phyloP scores from a whole-genome alignment of 2,797 vertebrate genomes.

The Cirrhinus mrigala region DNA sequence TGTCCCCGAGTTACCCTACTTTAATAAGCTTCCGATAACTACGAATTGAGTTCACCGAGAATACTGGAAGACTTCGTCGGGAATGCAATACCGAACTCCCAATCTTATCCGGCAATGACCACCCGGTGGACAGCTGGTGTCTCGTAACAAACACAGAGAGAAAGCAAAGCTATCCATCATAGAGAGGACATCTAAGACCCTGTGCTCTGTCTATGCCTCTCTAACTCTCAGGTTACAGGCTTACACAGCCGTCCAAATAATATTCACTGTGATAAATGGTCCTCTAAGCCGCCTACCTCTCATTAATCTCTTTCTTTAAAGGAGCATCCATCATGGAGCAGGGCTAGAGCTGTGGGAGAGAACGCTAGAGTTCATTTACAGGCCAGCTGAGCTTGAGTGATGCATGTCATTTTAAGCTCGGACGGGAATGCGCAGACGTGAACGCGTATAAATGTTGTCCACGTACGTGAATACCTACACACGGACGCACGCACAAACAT shows the following conservation, averaged over 20 bases:
- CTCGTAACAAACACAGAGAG: conserved; percentile 90
- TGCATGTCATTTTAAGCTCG: conserved; percentile 87
- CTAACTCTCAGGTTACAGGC: conserved; percentile 98
- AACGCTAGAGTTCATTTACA: conserved; percentile 91
- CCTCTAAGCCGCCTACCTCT: conserved; percentile 93
- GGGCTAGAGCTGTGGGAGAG: conserved; percentile 92
- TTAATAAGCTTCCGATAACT: conserved; percentile 57
- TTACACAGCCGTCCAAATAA: conserved; percentile 99
- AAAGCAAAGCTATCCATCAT: conserved; percentile 92
- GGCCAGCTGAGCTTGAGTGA: conserved; percentile 89
- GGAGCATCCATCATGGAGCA: conserved; percentile 98
- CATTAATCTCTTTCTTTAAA: conserved; percentile 99
- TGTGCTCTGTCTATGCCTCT: conserved; percentile 88
- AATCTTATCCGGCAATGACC: conserved; percentile 84
- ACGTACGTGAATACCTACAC: conserved; percentile 17
- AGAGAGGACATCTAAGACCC: conserved; percentile 84
- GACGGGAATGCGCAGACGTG: conserved; percentile 64
- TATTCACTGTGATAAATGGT: conserved; percentile 99
- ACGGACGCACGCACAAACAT: conserved; percentile 20
- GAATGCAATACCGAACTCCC: conserved; percentile 78
- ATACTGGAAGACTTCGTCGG: conserved; percentile 78
- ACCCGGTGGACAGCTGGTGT: conserved; percentile 82
- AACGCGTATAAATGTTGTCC: conserved; percentile 34
- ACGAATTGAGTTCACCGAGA: conserved; percentile 60
- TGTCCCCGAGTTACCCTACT: conserved; percentile 51